Conservation (phyloP, 1,140 invertebrate genomes). For the Planococcus citri region DNA sequence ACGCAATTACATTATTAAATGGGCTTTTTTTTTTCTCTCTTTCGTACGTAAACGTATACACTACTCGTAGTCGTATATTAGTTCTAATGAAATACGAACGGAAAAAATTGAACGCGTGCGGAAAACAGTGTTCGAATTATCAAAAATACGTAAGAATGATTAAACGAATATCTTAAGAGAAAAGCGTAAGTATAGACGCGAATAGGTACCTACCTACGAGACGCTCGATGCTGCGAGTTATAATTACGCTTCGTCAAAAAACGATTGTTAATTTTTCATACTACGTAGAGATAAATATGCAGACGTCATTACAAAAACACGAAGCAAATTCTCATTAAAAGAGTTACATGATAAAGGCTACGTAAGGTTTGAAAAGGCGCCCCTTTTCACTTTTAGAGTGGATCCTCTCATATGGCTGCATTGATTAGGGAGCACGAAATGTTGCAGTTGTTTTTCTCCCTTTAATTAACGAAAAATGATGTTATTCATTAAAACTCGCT, state of each 20-base stretch:
- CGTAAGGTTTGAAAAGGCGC: background rate
- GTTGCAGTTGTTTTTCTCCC: constrained; percentile 5
- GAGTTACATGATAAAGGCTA: background rate
- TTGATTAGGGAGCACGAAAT: background rate
- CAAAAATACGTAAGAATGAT: no score
- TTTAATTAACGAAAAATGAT: constrained; percentile 1
- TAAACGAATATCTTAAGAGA: no score
- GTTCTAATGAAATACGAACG: background rate
- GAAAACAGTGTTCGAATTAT: background rate
- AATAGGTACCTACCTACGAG: background rate
- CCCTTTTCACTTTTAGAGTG: background rate
- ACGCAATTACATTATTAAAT: constrained; percentile 8
- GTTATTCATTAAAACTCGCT: constrained; percentile 7
- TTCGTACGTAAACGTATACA: no score
- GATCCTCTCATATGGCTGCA: background rate
- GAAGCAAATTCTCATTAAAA: background rate
- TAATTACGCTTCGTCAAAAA: background rate
- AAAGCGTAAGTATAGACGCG: no score
- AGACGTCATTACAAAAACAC: background rate
- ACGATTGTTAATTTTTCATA: constrained; percentile 4
- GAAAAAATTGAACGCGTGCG: background rate
- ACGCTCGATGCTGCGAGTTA: background rate
- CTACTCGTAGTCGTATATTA: no score
- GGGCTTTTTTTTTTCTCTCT: background rate
- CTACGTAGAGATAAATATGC: background rate